Evolutionary conservation across 2,888 invertebrate species (phyloP).

Genomic region (Brenthis hecate): DNA sequence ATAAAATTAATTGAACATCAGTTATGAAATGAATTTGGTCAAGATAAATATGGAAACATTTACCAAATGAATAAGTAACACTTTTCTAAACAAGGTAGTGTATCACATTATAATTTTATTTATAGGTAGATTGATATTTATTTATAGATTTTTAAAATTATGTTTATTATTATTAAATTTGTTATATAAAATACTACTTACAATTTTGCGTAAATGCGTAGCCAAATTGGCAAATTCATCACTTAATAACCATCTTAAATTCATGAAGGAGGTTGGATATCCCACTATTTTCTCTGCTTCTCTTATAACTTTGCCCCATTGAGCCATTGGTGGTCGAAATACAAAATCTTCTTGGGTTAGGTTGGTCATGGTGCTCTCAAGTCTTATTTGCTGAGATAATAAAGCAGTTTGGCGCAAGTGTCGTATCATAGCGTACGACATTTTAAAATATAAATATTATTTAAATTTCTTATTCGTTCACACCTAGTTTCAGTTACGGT

Average conservation of each 20-base stretch:
- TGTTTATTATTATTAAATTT: too few species aligned
- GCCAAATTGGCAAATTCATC: constrained; percentile 84
- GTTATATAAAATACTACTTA: constrained; percentile 52
- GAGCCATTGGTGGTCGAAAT: constrained; percentile 70
- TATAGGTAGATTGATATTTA: too few species aligned
- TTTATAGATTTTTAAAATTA: too few species aligned
- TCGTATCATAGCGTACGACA: constrained; percentile 70
- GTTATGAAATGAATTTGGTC: too few species aligned
- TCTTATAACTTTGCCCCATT: constrained; percentile 74
- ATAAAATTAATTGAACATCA: too few species aligned
- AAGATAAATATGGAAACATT: too few species aligned
- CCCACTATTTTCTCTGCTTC: constrained; percentile 80
- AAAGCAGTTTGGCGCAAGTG: constrained; percentile 66
- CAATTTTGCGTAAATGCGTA: constrained; percentile 78
- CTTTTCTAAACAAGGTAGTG: too few species aligned
- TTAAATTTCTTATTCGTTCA: constrained; percentile 43
- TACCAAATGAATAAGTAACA: too few species aligned
- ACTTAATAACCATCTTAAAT: constrained; percentile 83
- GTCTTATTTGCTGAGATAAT: constrained; percentile 62
- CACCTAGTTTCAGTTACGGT: constrained; percentile 44
- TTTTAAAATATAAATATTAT: constrained; percentile 46
- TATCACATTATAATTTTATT: too few species aligned
- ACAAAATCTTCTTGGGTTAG: constrained; percentile 72
- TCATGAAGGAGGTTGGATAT: constrained; percentile 84
- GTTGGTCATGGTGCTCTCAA: constrained; percentile 70